phyloP scores from a whole-genome alignment of 2,113 vertebrate species.

The Lutjanus erythropterus region DNA sequence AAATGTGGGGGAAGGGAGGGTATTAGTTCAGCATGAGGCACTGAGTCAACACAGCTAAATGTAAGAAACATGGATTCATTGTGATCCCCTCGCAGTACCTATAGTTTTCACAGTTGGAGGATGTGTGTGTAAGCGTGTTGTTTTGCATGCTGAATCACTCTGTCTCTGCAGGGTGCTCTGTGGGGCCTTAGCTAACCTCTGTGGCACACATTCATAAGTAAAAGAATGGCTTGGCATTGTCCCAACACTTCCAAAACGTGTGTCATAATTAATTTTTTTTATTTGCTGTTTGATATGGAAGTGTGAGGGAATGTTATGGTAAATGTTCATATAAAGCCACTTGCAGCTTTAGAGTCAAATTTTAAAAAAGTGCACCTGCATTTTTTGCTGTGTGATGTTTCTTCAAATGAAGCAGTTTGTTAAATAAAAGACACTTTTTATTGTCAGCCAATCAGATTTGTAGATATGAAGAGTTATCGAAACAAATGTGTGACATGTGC shows the following conservation, averaged over 20 bases:
- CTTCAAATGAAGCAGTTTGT: too few relatives aligned
- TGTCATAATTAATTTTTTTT: background rate
- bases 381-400: too few relatives aligned
- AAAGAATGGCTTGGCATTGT: background rate
- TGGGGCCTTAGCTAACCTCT: background rate
- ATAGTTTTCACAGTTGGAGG: background rate
- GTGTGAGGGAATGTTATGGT: background rate
- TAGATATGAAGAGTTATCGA: too few relatives aligned
- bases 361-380: too few relatives aligned
- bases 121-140: background rate
- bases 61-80: background rate
- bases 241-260: background rate
- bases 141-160: slow-evolving; percentile 30
- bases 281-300: background rate
- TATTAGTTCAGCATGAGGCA: background rate
- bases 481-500: too few relatives aligned
- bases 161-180: background rate
- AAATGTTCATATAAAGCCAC: too few relatives aligned
- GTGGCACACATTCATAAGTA: background rate
- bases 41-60: background rate
- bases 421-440: too few relatives aligned
- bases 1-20: background rate
- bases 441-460: too few relatives aligned
- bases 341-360: too few relatives aligned
- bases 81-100: background rate